Base-by-base conservation (phyloP, 2,888 invertebrate species). In the Ditula angustiorana region DNA sequence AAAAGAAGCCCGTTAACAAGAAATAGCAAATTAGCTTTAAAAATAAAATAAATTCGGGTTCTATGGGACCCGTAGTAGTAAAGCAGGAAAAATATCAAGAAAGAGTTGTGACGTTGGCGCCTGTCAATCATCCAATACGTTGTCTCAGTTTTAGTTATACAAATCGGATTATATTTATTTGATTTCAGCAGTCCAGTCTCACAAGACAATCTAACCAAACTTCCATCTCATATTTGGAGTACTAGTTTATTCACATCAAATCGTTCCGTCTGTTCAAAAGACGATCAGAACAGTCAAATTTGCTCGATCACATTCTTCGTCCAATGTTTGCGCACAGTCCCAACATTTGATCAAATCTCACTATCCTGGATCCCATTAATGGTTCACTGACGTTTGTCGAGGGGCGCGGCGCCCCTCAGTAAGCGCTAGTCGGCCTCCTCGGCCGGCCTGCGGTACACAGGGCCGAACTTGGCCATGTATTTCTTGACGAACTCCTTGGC, bases 381-480 rank as follows among this genome's bases (percentile, higher is more conserved):
- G 1, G 7, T 19, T 33, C 33, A 23, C 23, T 21, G 26, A 35
- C 47, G 35, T 49, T 35, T 7, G 8, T 28, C 52, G 52, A 52
- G 50, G 24, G 66, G 69, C 68, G 50, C 66, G 55, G 28, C 61
- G 55, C 66, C 67, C 64, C 57, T 35, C 7, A 70, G 61, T 53
- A 64, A 56, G 8, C 70, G 86, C 74, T 89, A 93, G 74, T 94
- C 94, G n/a, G 85, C 80, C 74, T 96, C 96, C 74, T 96, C 96
- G 8, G 94, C 94, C 37, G 95, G 94, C 71, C 95, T 92, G 69
- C 94, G 94, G 88, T 97, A 98, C 28, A 96, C 94, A 1, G 96
- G 94, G 0, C 98, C 98, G 87, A 97, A 98, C 87, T 98, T 98
- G 23, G 95, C 95, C 99, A 99, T 99, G 88, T 99, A 99, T 83